phyloP scores from a whole-genome alignment of 37 sponge, comb jelly and placozoan genomes.

The Hormiphora californensis region DNA sequence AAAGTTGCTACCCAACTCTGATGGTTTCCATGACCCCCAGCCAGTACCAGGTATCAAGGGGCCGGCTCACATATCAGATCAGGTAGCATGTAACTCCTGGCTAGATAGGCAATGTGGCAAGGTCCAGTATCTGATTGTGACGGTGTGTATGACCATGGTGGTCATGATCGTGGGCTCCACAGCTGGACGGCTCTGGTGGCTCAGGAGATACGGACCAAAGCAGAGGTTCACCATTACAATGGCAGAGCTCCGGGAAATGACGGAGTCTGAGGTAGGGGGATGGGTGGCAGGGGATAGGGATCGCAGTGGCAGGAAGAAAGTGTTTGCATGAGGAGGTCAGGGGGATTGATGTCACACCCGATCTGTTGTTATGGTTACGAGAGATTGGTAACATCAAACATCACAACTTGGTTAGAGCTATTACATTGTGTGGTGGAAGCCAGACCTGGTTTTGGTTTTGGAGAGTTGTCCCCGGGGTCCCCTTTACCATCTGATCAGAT shows the following conservation, averaged over 20 bases:
- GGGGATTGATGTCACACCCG: no score
- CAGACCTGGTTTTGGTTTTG: neutral
- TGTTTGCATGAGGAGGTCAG: no score
- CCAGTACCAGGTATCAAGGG: neutral
- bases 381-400: slow-evolving; percentile 4
- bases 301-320: no score
- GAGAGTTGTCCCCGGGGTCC: slow-evolving; percentile 5
- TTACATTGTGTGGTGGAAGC: no score
- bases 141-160: neutral
- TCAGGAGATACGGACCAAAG: neutral
- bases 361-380: no score
- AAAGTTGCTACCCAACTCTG: neutral
- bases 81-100: neutral
- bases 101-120: neutral
- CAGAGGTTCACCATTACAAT: neutral
- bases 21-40: neutral
- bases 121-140: neutral
- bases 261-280: neutral
- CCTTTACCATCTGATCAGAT: slow-evolving; percentile 2
- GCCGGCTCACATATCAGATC: neutral
- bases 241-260: neutral
- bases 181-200: neutral
- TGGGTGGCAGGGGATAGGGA: neutral
- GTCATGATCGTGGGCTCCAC: neutral
- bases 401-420: slow-evolving; percentile 21